A percentile compares a stretch with the other conserved stretches of the same genome.
Conservation (phyloP, 2,113 vertebrate genomes). For the Bubo scandiacus region DNA sequence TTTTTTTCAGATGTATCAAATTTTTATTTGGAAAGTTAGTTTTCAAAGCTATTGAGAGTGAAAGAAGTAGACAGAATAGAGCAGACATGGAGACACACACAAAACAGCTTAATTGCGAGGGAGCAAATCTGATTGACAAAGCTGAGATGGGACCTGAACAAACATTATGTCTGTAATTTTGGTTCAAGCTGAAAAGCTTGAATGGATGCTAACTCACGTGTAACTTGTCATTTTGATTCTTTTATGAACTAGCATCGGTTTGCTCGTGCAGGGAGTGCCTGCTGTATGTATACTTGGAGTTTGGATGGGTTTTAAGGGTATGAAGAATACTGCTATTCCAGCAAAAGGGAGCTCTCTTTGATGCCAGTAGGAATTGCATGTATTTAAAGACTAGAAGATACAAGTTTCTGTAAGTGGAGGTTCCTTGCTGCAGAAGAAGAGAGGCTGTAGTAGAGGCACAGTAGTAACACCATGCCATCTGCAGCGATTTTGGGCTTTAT, state of each 20-base stretch:
- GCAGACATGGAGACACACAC: no score
- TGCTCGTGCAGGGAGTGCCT: background rate
- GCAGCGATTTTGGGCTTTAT: background rate
- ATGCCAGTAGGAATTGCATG: background rate
- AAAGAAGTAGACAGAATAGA: background rate
- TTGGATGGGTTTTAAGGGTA: background rate
- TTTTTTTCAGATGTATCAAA: background rate
- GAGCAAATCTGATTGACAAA: background rate
- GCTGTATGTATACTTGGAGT: background rate
- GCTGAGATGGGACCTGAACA: background rate
- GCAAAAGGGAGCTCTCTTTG: background rate
- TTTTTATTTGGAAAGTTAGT: background rate
- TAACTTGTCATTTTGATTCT: background rate
- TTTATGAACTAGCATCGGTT: background rate
- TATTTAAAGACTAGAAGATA: background rate
- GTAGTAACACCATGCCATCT: background rate
- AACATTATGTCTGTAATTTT: background rate
- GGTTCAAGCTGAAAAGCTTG: background rate
- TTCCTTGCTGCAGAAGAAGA: background rate
- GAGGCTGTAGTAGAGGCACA: background rate
- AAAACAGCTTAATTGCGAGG: background rate
- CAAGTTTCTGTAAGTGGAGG: background rate
- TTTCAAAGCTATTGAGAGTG: background rate
- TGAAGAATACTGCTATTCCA: background rate
- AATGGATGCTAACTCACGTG: background rate